Conservation (phyloP, 2,797 vertebrate species). For the Neomorphus geoffroyi region DNA sequence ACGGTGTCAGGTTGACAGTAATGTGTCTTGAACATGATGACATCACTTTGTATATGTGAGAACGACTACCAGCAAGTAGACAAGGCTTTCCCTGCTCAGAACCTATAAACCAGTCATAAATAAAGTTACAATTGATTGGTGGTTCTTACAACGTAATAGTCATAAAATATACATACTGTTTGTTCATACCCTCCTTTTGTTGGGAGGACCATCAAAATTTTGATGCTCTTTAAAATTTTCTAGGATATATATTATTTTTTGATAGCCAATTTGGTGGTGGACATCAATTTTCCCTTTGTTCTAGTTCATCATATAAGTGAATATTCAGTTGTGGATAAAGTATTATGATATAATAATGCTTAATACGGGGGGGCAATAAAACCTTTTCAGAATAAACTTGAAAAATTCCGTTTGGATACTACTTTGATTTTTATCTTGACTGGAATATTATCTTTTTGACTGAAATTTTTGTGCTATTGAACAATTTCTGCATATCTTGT, state of each 20-base stretch:
- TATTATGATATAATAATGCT: background rate
- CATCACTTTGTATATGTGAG: background rate
- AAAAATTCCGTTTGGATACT: background rate
- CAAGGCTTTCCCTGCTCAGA: background rate
- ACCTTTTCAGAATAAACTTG: background rate
- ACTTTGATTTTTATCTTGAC: background rate
- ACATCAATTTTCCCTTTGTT: background rate
- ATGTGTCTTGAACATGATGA: background rate
- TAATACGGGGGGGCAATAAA: background rate
- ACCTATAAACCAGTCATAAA: background rate
- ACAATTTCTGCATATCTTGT: background rate
- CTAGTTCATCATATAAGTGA: background rate
- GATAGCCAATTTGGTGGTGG: background rate
- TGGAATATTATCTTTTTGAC: background rate
- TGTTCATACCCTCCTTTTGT: background rate
- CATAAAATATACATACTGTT: background rate
- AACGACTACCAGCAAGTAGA: background rate
- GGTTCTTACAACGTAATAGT: background rate
- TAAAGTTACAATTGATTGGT: background rate
- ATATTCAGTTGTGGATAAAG: background rate
- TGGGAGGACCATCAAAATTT: background rate
- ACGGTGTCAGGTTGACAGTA: background rate
- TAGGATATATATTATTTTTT: background rate
- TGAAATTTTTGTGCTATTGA: background rate
- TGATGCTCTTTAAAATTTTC: background rate